Percentiles rank a stretch among this genome's conserved stretches.
These are phyloP conservation scores for Sinosuthora webbiana DNA, from an alignment of 2,113 vertebrate species.

Conservation along the genomic window DNA sequence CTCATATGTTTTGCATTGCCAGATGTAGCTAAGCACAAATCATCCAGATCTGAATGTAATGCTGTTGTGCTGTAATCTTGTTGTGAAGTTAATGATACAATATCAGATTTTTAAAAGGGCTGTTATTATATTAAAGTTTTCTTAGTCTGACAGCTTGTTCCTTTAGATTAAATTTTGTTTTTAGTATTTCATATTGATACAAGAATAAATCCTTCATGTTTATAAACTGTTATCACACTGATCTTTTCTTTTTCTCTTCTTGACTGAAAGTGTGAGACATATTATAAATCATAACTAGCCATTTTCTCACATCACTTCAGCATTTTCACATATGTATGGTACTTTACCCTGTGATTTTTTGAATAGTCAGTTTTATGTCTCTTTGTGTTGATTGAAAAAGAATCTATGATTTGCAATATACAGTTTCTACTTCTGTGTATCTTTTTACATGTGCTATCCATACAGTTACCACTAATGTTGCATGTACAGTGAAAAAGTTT, in stretches of 20 bases:
- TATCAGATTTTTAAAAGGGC: slow-evolving; percentile 47
- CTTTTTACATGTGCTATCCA: neutral
- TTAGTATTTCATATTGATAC: slow-evolving; percentile 37
- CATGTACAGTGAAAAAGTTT: neutral
- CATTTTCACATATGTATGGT: neutral
- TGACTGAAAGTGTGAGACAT: neutral
- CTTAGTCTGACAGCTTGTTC: slow-evolving; percentile 44
- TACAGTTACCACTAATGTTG: neutral
- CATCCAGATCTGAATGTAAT: slow-evolving; percentile 51
- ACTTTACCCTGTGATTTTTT: neutral
- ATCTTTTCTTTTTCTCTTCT: slow-evolving; percentile 7
- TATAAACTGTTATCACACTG: neutral
- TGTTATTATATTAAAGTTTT: slow-evolving; percentile 56
- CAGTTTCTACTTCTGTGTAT: neutral
- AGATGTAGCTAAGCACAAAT: slow-evolving; percentile 26
- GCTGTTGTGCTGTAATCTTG: slow-evolving; percentile 62
- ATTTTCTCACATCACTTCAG: neutral
- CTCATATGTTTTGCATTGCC: neutral
- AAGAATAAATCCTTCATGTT: slow-evolving; percentile 37
- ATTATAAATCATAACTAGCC: neutral
- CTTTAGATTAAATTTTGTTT: slow-evolving; percentile 69
- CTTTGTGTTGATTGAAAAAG: neutral
- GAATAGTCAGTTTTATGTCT: neutral
- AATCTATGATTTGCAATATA: neutral
- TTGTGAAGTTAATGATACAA: slow-evolving; percentile 59